Percentiles rank a stretch among this genome's conserved stretches.
phyloP scores from a whole-genome alignment of 1,140 invertebrate genomes.

The Macrosteles quadrilineatus region DNA sequence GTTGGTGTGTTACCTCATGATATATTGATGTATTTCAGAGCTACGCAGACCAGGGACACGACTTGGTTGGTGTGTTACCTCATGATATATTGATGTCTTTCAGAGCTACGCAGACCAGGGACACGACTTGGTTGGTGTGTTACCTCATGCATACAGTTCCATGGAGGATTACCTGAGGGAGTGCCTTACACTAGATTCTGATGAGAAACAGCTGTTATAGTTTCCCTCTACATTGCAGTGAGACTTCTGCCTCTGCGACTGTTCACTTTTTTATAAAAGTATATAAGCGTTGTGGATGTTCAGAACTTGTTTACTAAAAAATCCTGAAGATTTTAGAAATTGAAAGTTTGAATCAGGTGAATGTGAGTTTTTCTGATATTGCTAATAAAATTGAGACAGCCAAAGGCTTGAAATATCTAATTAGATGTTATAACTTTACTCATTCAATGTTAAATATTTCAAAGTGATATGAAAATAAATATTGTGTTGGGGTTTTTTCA shows the following conservation, averaged over 20 bases:
- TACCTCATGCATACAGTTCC: conserved; percentile 80
- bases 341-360: not conserved
- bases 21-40: conserved; percentile 57
- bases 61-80: conserved; percentile 72
- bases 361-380: not conserved
- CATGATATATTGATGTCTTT: conserved; percentile 64
- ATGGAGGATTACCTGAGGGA: conserved; percentile 84
- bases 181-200: conserved; percentile 80
- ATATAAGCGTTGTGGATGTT: not conserved
- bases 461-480: no score
- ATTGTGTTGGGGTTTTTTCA: no score
- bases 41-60: conserved; percentile 81
- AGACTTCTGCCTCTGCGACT: not conserved
- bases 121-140: conserved; percentile 71
- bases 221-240: not conserved
- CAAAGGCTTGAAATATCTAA: no score
- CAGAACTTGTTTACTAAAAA: not conserved
- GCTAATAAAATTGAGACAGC: no score
- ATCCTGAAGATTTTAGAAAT: not conserved
- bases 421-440: no score
- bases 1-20: conserved; percentile 75
- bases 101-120: conserved; percentile 84
- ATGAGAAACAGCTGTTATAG: conserved; percentile 44
- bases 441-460: no score
- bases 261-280: not conserved